phyloP scores from a whole-genome alignment of 2,113 vertebrate genomes.

The Salminus brasiliensis region DNA sequence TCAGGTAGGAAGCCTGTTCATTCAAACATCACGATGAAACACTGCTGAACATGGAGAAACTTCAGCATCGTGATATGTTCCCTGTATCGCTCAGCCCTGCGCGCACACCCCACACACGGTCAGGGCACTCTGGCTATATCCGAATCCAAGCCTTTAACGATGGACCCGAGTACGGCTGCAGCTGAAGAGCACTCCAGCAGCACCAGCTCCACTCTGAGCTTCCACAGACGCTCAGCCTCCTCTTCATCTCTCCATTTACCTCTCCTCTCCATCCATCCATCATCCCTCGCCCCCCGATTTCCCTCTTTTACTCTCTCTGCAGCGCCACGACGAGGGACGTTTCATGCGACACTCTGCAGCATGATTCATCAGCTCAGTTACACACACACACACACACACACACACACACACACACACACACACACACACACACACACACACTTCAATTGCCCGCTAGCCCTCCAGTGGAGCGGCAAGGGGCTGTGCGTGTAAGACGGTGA shows the following conservation, averaged over 20 bases:
- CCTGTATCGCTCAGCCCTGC: no score
- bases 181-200: no score
- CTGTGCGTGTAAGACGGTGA: not conserved
- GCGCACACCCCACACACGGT: no score
- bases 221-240: not conserved
- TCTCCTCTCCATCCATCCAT: not conserved
- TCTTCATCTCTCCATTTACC: not conserved
- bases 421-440: not conserved
- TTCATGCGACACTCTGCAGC: conserved; percentile 1
- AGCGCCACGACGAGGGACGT: not conserved
- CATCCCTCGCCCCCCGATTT: not conserved
- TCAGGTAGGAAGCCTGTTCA: no score
- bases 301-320: not conserved
- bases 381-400: not conserved
- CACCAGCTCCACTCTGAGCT: no score
- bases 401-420: not conserved
- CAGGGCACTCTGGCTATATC: no score
- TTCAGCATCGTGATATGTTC: no score
- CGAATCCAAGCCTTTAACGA: no score
- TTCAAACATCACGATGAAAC: no score
- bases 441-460: not conserved
- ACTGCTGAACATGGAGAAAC: no score
- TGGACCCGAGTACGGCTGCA: no score
- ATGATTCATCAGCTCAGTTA: not conserved
- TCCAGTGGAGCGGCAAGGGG: not conserved